phyloP scores from a whole-genome alignment of 2,888 invertebrate species.

The Argyresthia albistria region DNA sequence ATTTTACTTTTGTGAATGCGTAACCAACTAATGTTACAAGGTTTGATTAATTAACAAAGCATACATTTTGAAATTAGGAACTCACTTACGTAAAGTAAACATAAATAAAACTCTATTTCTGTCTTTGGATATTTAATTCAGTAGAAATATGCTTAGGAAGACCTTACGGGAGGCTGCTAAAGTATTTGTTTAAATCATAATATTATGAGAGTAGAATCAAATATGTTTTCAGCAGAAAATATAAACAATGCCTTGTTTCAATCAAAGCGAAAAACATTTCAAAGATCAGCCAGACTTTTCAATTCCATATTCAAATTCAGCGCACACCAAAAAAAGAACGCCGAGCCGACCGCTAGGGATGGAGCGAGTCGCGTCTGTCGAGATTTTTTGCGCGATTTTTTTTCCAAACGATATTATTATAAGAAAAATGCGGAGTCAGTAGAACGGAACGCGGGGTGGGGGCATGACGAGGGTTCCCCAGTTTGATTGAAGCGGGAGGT shows the following conservation, averaged over 20 bases:
- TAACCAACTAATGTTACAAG: not conserved
- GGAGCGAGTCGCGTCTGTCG: constrained; percentile 58
- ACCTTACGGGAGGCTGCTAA: too few relatives aligned
- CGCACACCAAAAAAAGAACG: constrained; percentile 34
- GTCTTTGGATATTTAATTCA: too few relatives aligned
- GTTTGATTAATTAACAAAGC: not conserved
- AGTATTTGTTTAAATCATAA: too few relatives aligned
- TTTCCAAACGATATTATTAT: constrained; percentile 68
- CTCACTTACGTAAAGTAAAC: too few relatives aligned
- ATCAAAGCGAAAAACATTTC: not conserved
- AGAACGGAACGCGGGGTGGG: constrained; percentile 68
- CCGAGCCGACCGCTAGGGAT: constrained; percentile 43
- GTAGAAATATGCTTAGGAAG: too few relatives aligned
- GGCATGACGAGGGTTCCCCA: constrained; percentile 69
- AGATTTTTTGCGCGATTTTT: constrained; percentile 70
- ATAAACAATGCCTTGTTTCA: too few relatives aligned
- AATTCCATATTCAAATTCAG: constrained; percentile 48
- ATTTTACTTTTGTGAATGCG: not conserved
- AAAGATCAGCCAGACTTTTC: constrained; percentile 5
- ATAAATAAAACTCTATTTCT: too few relatives aligned
- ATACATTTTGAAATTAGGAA: too few relatives aligned
- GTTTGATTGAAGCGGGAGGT: constrained; percentile 67
- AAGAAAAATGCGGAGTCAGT: constrained; percentile 71
- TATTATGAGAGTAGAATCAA: too few relatives aligned
- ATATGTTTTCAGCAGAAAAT: too few relatives aligned